Conservation (phyloP, 2,113 vertebrate genomes). For the Sylvia atricapilla region DNA sequence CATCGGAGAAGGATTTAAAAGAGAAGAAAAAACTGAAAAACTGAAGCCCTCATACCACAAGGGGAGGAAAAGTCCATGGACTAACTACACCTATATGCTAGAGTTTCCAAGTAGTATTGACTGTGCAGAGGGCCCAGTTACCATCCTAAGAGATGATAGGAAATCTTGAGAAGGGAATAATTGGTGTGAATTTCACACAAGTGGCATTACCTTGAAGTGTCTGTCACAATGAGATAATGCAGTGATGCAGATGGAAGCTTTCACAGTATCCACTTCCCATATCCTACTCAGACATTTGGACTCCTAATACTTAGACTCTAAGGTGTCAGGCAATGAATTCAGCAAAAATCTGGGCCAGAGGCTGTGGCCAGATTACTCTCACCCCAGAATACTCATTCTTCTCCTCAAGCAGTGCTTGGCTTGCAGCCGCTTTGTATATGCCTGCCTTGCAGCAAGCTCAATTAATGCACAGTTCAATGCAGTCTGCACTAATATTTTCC, state of each 20-base stretch:
- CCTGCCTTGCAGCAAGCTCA: neutral
- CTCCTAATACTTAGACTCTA: neutral
- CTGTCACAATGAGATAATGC: neutral
- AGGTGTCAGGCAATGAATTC: neutral
- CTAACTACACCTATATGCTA: neutral
- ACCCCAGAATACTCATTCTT: neutral
- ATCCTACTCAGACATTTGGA: neutral
- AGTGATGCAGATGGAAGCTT: neutral
- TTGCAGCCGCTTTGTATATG: neutral
- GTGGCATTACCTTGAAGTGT: neutral
- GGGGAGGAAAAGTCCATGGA: neutral
- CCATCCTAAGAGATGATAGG: neutral
- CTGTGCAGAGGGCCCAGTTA: neutral
- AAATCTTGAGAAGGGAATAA: neutral
- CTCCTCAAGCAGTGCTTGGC: neutral
- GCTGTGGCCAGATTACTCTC: neutral
- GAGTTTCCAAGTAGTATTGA: neutral
- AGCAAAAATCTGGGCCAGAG: neutral
- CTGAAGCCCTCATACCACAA: neutral
- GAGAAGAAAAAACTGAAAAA: neutral
- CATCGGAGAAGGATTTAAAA: neutral
- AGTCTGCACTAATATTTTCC: neutral
- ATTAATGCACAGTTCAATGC: neutral
- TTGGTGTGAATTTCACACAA: neutral
- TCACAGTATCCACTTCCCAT: neutral